Evolutionary conservation across 2,797 vertebrate genomes (phyloP), one percentile per base, ranked within the genome.

Genomic region (Brotula barbata): DNA sequence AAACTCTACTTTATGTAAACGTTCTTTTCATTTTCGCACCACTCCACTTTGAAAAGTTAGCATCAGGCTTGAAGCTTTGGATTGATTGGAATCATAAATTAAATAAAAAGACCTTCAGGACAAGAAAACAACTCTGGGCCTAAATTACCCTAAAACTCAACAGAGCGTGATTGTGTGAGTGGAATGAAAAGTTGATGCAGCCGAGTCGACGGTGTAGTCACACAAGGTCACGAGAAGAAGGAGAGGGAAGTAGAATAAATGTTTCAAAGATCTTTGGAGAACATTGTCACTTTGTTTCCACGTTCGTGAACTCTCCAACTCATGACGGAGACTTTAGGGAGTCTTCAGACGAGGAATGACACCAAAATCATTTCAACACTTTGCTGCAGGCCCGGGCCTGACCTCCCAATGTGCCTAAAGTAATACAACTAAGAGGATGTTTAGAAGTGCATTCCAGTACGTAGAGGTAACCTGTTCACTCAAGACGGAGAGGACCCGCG

Each of bases 41-140:
- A 56, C 23, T 34, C 55, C 48, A 43, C 16, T 47, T 70, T 66
- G 54, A 76, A 78, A 80, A 71, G 50, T 40, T 50, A 77, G 37
- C 61, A 67, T 80, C 68, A 41, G 59, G 73, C 55, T 60, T 50
- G 61, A 78, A 74, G 64, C 41, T 61, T 79, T 73, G 70, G 55
- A 80, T 65, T 73, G 44, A 83, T 78, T 67, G 62, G 51, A 52
- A 75, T 63, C 61, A 82, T 81, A 82, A 81, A 84, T 83, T 40
- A 48, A 82, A 83, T 78, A 58, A 81, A 75, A 59, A 45, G 14
- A 42, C 21, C 50, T 63, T 41, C 23, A 68, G 51, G 55, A 68
- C 65, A 76, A 63, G 13, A 54, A 74, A 70, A 51, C 31, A 54
- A 55, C 34, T 70, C 52, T 36, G 40, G 2, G 21, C 19, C 49